Base-by-base conservation (phyloP, 2,797 vertebrate genomes). In the Nyctalus aviator region DNA sequence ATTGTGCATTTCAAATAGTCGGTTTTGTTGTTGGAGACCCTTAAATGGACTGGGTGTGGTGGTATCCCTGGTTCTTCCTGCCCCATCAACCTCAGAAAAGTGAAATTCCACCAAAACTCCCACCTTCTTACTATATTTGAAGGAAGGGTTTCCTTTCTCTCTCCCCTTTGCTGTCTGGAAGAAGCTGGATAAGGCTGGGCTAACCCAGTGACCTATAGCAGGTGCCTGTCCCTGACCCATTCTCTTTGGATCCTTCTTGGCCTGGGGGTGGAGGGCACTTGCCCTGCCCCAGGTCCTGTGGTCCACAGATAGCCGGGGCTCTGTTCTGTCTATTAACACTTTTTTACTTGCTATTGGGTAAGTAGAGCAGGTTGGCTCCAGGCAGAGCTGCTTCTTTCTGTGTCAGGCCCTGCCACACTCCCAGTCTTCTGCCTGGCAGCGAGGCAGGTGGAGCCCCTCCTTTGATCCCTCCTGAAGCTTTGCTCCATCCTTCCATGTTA, bases 211-310 rank as follows among this genome's bases (percentile, higher is more conserved):
- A 86, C 44, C 3, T 9, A 18, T 7, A n/a, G 27, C 6, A 71
- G 11, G 27, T 5, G n/a, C 10, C 1, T 59, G n/a, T 84, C 18
- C 15, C 27, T 18, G 41, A 17, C 6, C 53, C 69, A 21, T 20
- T 46, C 37, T 79, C 35, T 55, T 32, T 68, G 9, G 55, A n/a
- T 6, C 1, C 30, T 59, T 57, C n/a, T 14, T 77, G 23, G 27
- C 11, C 23, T 37, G 41, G 3, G 4, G 18, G 6, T 50, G 2
- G 0, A 32, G 9, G 23, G 11, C 17, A 15, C 66, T 25, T 69
- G 9, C 1, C 8, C 7, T 18, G 32, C 20, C 25, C 30, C 6
- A 2, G 23, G n/a, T 68, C 25, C 14, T 66, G 32, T 0, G 5
- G 9, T 14, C 27, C 20, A 21, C 35, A n/a, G 15, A 20, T 14